Percentiles rank a stretch among this genome's conserved stretches.
phyloP scores from a whole-genome alignment of 2,113 vertebrate genomes.

The Elgaria multicarinata region DNA sequence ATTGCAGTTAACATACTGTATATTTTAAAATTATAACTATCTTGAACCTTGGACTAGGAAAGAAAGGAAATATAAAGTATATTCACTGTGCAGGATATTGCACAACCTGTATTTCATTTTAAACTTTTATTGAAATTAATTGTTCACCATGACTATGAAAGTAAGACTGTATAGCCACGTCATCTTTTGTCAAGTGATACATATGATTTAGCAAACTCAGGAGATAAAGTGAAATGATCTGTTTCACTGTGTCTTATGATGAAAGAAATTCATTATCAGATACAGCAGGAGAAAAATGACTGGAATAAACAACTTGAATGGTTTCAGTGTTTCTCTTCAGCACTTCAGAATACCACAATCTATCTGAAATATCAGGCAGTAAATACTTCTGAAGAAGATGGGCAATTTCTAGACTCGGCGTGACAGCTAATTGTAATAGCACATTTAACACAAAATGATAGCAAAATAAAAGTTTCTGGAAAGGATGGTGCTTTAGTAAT shows the following conservation, averaged over 20 bases:
- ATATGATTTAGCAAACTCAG: background rate
- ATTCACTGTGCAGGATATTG: background rate
- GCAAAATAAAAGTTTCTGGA: background rate
- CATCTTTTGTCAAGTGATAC: slow-evolving; percentile 12
- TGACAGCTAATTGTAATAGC: background rate
- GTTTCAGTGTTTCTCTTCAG: slow-evolving; percentile 6
- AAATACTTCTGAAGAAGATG: slow-evolving; percentile 11
- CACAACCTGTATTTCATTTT: background rate
- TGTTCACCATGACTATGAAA: background rate
- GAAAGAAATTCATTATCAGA: slow-evolving; percentile 20
- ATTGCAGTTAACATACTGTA: background rate
- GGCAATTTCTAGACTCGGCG: background rate
- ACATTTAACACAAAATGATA: slow-evolving; percentile 5
- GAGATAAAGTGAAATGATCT: slow-evolving; percentile 40
- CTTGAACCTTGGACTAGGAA: background rate
- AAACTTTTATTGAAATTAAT: background rate
- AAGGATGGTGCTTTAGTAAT: background rate
- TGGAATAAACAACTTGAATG: slow-evolving; percentile 32
- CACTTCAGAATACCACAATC: slow-evolving; percentile 21
- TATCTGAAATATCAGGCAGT: slow-evolving; percentile 18
- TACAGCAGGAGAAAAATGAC: slow-evolving; percentile 32
- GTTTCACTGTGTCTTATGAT: background rate
- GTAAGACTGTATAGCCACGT: background rate
- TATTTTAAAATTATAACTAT: background rate
- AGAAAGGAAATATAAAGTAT: background rate